These are phyloP conservation scores for Pachymerium ferrugineum DNA, from an alignment of 2,888 invertebrate species.

Conservation along the genomic window DNA sequence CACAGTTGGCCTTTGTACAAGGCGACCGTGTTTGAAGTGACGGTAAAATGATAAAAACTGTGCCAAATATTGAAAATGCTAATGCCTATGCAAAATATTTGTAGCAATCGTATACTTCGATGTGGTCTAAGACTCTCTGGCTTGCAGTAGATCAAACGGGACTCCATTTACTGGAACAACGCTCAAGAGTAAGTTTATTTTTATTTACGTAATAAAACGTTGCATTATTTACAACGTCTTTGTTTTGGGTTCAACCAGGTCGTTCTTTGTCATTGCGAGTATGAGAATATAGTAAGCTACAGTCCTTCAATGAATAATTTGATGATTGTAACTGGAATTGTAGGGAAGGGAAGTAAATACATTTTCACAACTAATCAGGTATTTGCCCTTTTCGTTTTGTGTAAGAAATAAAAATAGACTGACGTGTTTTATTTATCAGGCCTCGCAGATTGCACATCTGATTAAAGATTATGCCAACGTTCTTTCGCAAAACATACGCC, in stretches of 20 bases:
- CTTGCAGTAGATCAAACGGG: conserved; percentile 88
- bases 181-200: conserved; percentile 54
- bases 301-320: conserved; percentile 86
- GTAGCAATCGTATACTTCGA: conserved; percentile 91
- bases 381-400: conserved; percentile 39
- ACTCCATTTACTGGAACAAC: conserved; percentile 79
- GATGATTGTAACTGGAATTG: conserved; percentile 86
- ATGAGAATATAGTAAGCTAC: conserved; percentile 80
- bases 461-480: conserved; percentile 82
- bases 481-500: conserved; percentile 42
- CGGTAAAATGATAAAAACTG: conserved; percentile 56
- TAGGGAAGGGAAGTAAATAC: conserved; percentile 82
- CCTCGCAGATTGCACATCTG: conserved; percentile 85
- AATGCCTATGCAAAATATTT: conserved; percentile 36
- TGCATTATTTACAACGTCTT: conserved; percentile 13
- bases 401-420: neutral
- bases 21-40: conserved; percentile 90
- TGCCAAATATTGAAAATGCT: neutral
- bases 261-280: conserved; percentile 85
- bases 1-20: conserved; percentile 89
- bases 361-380: conserved; percentile 89
- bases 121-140: conserved; percentile 90
- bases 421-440: conserved; percentile 54
- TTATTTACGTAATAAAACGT: neutral
- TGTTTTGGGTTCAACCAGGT: conserved; percentile 55